These are phyloP conservation scores for Cassiopea andromeda DNA, from an alignment of 30 jellyfish, hydroid and myxozoan genomes.

Conservation along the genomic window DNA sequence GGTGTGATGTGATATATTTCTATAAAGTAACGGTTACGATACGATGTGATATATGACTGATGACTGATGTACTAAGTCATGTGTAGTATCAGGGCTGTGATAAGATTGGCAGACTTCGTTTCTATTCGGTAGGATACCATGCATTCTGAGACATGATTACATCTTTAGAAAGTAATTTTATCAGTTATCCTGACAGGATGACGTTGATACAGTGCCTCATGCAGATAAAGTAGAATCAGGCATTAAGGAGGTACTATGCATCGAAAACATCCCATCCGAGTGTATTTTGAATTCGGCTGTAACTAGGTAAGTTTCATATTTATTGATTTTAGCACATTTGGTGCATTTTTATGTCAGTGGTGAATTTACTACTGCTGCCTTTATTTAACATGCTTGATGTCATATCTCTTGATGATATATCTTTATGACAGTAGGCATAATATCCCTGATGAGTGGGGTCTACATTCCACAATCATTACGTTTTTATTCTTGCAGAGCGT, in stretches of 20 bases:
- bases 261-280: neutral
- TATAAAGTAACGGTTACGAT: neutral
- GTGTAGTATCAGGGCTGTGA: neutral
- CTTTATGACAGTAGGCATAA: too few relatives aligned
- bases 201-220: neutral
- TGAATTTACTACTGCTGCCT: neutral
- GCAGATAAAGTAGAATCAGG: neutral
- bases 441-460: too few relatives aligned
- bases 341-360: neutral
- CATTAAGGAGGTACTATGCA: neutral
- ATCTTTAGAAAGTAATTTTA: neutral
- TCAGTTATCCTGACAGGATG: neutral
- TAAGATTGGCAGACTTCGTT: neutral
- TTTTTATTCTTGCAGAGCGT: constrained; percentile 5
- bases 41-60: neutral
- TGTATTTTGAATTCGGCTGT: neutral
- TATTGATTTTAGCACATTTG: neutral
- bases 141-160: neutral
- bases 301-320: neutral
- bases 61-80: too few relatives aligned
- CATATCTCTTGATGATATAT: neutral
- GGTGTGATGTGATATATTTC: neutral
- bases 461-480: too few relatives aligned
- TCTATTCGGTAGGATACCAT: neutral
- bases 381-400: neutral